These are phyloP conservation scores for Taphrorychus bicolor DNA, from an alignment of 2,888 invertebrate genomes.

Conservation along the genomic window DNA sequence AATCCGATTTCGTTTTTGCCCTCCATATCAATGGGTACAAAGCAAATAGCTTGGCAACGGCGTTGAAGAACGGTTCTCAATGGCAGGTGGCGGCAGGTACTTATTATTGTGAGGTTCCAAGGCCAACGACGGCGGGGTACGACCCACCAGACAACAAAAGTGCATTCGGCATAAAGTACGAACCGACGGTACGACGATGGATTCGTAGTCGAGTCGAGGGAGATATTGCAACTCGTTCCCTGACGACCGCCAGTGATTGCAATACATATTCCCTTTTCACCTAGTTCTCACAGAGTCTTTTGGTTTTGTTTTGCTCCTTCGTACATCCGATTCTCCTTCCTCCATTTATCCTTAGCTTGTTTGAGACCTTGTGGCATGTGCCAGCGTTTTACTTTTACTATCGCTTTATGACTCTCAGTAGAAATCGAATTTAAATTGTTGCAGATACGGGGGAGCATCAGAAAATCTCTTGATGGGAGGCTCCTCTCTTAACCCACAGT, in stretches of 20 bases:
- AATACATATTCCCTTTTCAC: background rate
- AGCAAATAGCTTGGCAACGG: constrained; percentile 11
- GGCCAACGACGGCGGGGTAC: constrained; percentile 41
- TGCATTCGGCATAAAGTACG: constrained; percentile 24
- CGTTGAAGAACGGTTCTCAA: constrained; percentile 25
- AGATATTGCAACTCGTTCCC: constrained; percentile 2
- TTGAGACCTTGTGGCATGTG: constrained; percentile 36
- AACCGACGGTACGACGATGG: too few relatives aligned
- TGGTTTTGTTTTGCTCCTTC: constrained; percentile 58
- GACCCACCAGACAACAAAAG: constrained; percentile 40
- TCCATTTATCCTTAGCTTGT: constrained; percentile 49
- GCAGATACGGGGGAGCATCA: background rate
- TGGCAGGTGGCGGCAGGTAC: constrained; percentile 41
- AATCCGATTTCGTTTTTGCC: too few relatives aligned
- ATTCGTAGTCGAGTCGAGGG: constrained; percentile 3
- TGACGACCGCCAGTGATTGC: background rate
- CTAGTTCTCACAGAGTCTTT: background rate
- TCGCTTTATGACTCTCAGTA: constrained; percentile 33
- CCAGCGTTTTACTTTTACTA: constrained; percentile 40
- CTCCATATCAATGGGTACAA: too few relatives aligned
- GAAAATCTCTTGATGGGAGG: too few relatives aligned
- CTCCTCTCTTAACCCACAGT: too few relatives aligned
- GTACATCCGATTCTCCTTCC: constrained; percentile 56
- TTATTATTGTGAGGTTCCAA: constrained; percentile 35
- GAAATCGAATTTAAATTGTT: constrained; percentile 23